Conservation (phyloP, 2,888 invertebrate species). For the Carpatolechia fugitivella region DNA sequence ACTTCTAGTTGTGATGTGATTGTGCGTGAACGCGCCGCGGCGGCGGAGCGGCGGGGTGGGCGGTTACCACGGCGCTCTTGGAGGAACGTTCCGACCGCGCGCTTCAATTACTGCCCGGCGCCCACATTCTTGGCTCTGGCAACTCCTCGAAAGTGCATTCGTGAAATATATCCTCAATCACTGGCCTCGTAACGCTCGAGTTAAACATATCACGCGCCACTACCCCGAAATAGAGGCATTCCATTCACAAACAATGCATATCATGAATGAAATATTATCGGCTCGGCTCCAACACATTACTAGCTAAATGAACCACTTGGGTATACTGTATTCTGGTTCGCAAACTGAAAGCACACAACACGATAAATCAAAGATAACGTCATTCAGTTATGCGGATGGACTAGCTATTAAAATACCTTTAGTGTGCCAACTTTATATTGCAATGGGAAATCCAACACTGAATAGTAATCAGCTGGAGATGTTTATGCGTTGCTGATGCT, state of each 20-base stretch:
- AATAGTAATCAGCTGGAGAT: slow-evolving; percentile 41
- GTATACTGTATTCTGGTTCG: slow-evolving; percentile 49
- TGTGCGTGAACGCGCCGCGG: no score
- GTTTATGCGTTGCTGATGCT: slow-evolving; percentile 4
- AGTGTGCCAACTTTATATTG: slow-evolving; percentile 62
- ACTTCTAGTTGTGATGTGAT: no score
- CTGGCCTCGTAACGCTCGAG: slow-evolving; percentile 43
- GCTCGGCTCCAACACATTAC: slow-evolving; percentile 51
- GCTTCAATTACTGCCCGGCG: slow-evolving; percentile 24
- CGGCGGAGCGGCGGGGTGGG: neutral
- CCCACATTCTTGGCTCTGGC: slow-evolving; percentile 46
- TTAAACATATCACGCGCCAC: slow-evolving; percentile 57
- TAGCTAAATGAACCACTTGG: slow-evolving; percentile 54
- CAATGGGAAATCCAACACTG: slow-evolving; percentile 49
- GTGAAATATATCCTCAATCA: slow-evolving; percentile 52
- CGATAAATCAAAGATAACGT: slow-evolving; percentile 68
- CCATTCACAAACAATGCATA: slow-evolving; percentile 67
- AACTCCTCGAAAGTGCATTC: slow-evolving; percentile 54
- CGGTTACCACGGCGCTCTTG: no score
- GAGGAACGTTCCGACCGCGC: no score
- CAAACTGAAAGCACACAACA: slow-evolving; percentile 47
- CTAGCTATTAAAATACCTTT: slow-evolving; percentile 65
- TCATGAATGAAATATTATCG: slow-evolving; percentile 59
- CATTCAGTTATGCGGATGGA: slow-evolving; percentile 64
- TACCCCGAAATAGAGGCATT: slow-evolving; percentile 58